phyloP scores from a whole-genome alignment of 2,888 invertebrate species.

The Drosophila flavopinicola region DNA sequence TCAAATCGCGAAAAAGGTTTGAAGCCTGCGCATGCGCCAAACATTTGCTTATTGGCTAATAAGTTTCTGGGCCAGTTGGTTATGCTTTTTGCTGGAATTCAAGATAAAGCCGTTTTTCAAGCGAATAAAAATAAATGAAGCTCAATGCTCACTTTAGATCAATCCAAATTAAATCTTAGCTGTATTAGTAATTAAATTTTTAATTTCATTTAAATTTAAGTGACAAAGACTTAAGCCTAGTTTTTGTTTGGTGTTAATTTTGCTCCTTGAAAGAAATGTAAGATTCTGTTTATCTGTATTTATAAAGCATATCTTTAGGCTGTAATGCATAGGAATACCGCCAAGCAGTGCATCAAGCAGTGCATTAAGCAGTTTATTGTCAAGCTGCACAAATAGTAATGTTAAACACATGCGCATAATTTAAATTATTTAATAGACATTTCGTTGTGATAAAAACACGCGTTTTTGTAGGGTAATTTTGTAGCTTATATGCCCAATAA shows the following conservation, averaged over 20 bases:
- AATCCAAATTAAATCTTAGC: too few relatives aligned
- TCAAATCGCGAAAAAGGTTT: constrained; percentile 78
- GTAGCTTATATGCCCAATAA: background rate
- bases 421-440: background rate
- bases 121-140: background rate
- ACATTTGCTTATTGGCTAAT: constrained; percentile 58
- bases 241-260: background rate
- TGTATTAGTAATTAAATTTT: too few relatives aligned
- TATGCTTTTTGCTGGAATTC: constrained; percentile 23
- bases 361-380: constrained; percentile 19
- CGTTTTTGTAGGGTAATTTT: background rate
- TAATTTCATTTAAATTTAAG: background rate
- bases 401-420: constrained; percentile 25
- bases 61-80: constrained; percentile 35
- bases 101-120: constrained; percentile 7
- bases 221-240: background rate
- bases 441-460: background rate
- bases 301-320: constrained; percentile 18
- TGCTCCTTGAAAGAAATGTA: background rate
- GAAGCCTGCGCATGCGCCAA: constrained; percentile 76
- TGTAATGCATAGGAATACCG: rapidly evolving
- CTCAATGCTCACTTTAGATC: too few relatives aligned
- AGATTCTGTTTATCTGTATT: background rate
- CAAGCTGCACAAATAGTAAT: background rate
- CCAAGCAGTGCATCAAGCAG: constrained; percentile 29